These are phyloP conservation scores for Drosophila borborema DNA, from an alignment of 2,888 invertebrate genomes.

Conservation along the genomic window DNA sequence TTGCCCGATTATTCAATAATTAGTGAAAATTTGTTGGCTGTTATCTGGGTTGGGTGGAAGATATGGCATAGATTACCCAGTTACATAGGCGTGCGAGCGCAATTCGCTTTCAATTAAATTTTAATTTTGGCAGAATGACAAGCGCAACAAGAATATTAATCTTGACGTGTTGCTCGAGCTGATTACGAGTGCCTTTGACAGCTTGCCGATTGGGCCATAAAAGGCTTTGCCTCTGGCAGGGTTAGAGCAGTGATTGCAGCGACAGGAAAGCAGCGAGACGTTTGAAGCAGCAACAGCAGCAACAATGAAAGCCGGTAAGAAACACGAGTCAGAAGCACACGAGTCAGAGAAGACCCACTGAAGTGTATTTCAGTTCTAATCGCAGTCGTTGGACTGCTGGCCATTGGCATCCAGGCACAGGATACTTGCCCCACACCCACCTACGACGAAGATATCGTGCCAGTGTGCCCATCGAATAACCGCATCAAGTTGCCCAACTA, in stretches of 20 bases:
- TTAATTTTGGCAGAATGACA: constrained; percentile 51
- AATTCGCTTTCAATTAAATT: constrained; percentile 46
- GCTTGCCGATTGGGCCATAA: constrained; percentile 47
- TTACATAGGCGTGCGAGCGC: constrained; percentile 34
- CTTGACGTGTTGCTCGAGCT: constrained; percentile 55
- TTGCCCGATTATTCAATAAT: constrained; percentile 43
- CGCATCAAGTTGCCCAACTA: constrained; percentile 66
- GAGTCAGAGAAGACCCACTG: background rate
- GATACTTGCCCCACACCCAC: constrained; percentile 2
- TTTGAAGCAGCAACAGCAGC: constrained; percentile 16
- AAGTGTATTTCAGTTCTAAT: constrained; percentile 58
- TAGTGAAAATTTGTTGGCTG: constrained; percentile 12
- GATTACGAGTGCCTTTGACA: constrained; percentile 60
- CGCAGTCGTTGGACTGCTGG: constrained; percentile 56
- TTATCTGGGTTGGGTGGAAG: constrained; percentile 39
- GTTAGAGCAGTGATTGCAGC: constrained; percentile 59
- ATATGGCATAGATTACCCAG: constrained; percentile 55
- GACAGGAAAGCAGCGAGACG: constrained; percentile 52
- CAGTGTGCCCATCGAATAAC: constrained; percentile 19
- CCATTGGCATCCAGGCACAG: constrained; percentile 41
- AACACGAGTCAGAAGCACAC: background rate
- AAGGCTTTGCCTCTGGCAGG: constrained; percentile 43
- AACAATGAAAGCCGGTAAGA: constrained; percentile 71
- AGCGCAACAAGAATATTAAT: constrained; percentile 71
- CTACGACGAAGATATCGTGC: constrained; percentile 50